Base-by-base conservation (phyloP, 2,888 invertebrate species). In the Invenusta paracnida region DNA sequence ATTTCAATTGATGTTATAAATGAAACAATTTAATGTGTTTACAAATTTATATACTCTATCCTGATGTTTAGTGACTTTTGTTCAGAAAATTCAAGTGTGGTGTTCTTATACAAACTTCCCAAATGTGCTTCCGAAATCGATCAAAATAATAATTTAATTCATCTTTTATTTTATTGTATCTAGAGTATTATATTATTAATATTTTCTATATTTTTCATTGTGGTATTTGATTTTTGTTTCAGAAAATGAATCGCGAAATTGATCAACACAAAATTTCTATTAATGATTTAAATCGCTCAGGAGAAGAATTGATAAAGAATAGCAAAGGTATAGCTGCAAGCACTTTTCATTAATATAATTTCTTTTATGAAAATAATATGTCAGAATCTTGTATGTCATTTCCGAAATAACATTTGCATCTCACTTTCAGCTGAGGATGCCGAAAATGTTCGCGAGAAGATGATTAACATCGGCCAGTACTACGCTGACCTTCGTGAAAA, bases 181-280 rank as follows among this genome's bases (percentile, higher is more conserved):
- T n/a, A n/a, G n/a, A n/a, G n/a, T n/a, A n/a, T n/a, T n/a, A n/a
- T n/a, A n/a, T n/a, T n/a, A n/a, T n/a, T 48, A 48, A 17, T 48
- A 48, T 11, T 48, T 48, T 48, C 48, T 11, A 48, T 11, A 48
- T 11, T 48, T 11, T 48, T 48, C 17, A 48, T 48, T 17, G 5
- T 48, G 17, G 17, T 48, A 48, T 82, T 5, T 11, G 5, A 5
- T 17, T 48, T 48, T 48, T 48, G 1, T 13, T 84, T 28, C 67
- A 84, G 85, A 73, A 81, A 79, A 27, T 84, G 67, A 84, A 84
- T 84, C 73, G 79, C 1, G 73, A 84, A 13, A 84, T 84, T 84
- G 66, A 73, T 11, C 48, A 79, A 67, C 85, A 84, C 2, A 5
- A 73, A 28, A 28, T 28, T 5, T 23, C 27, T 1, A 81, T 84